A percentile compares a stretch with the other conserved stretches of the same genome.
phyloP scores from a whole-genome alignment of 2,888 invertebrate species.

The Phorcus lineatus region DNA sequence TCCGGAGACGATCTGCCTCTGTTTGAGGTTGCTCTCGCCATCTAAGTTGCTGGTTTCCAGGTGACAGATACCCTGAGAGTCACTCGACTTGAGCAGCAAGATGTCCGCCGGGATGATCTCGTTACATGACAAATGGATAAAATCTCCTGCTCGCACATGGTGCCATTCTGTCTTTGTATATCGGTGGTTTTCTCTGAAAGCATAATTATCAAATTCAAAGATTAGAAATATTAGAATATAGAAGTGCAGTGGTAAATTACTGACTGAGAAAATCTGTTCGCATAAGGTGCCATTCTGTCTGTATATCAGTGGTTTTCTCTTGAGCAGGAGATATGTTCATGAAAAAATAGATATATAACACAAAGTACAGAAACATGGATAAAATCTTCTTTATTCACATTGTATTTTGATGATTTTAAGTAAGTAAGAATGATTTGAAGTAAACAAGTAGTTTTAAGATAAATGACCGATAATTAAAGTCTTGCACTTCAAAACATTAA shows the following conservation, averaged over 20 bases:
- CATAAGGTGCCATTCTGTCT: constrained; percentile 90
- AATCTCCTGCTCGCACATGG: constrained; percentile 92
- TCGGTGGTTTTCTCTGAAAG: constrained; percentile 48
- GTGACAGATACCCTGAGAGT: constrained; percentile 91
- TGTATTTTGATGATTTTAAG: too few relatives aligned
- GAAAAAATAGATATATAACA: too few relatives aligned
- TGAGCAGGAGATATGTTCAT: not conserved
- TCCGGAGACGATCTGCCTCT: constrained; percentile 88
- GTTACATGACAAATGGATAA: constrained; percentile 96
- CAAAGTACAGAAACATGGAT: too few relatives aligned
- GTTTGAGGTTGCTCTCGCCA: constrained; percentile 96
- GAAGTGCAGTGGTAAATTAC: constrained; percentile 82
- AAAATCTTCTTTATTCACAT: too few relatives aligned
- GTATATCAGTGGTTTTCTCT: constrained; percentile 75
- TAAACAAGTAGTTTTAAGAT: too few relatives aligned
- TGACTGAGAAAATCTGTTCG: constrained; percentile 94
- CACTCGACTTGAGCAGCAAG: constrained; percentile 90
- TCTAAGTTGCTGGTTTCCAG: constrained; percentile 97
- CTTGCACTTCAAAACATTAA: too few relatives aligned
- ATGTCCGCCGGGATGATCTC: constrained; percentile 97
- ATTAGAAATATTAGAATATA: too few relatives aligned
- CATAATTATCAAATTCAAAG: not conserved
- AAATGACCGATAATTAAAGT: too few relatives aligned
- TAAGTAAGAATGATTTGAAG: too few relatives aligned
- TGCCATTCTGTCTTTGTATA: constrained; percentile 89